Percentiles rank a stretch among this genome's conserved stretches.
phyloP scores from a whole-genome alignment of 2,113 vertebrate genomes.

The Acanthisitta chloris region DNA sequence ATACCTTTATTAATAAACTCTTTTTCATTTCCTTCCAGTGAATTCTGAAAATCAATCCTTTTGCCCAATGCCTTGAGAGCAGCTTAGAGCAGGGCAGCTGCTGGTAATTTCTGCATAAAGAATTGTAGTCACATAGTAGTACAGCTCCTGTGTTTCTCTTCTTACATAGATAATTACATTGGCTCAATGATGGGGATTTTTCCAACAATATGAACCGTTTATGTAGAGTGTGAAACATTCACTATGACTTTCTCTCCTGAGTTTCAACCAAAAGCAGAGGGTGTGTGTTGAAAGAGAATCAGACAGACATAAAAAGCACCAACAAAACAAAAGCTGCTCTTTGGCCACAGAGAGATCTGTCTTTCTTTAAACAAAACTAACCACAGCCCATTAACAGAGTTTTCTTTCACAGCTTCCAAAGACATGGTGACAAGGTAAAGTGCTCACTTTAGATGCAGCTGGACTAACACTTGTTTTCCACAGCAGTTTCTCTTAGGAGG shows the following conservation, averaged over 20 bases:
- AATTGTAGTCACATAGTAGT: not conserved
- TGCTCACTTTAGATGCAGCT: not conserved
- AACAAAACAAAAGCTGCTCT: not conserved
- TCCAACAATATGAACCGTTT: not conserved
- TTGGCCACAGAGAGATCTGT: not conserved
- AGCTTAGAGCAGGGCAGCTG: not conserved
- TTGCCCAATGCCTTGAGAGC: not conserved
- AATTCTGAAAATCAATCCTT: constrained; percentile 21
- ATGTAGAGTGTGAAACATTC: not conserved
- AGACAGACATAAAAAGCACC: not conserved
- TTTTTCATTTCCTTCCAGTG: not conserved
- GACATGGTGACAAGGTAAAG: not conserved
- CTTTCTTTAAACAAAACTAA: not conserved
- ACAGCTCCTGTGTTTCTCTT: not conserved
- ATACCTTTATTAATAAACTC: constrained; percentile 1
- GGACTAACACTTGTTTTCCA: not conserved
- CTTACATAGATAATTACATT: not conserved
- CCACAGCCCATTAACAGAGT: not conserved
- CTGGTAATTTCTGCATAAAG: not conserved
- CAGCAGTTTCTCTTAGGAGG: not conserved
- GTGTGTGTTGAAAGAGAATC: not conserved
- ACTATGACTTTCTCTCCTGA: not conserved
- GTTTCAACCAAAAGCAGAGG: not conserved
- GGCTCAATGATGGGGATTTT: not conserved
- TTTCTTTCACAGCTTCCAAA: not conserved